A percentile compares a stretch with the other conserved stretches of the same genome.
phyloP scores from a whole-genome alignment of 2,888 invertebrate species.

The Hypercompe scribonia region DNA sequence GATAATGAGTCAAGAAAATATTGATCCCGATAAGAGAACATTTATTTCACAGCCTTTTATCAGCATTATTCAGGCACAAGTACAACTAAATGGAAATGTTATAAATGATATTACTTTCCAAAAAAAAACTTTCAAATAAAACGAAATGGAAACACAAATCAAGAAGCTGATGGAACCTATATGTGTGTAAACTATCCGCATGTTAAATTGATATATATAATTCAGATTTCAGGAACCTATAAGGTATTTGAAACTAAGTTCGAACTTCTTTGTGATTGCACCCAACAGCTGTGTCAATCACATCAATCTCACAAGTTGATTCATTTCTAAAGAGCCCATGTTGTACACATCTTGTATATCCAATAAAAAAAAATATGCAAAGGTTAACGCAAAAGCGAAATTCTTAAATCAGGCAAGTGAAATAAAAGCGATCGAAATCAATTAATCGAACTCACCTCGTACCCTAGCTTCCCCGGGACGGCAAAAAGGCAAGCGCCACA shows the following conservation, averaged over 20 bases:
- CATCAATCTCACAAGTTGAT: neutral
- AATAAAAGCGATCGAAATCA: slow-evolving; percentile 25
- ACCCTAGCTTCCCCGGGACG: slow-evolving; percentile 38
- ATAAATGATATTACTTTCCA: too few species aligned
- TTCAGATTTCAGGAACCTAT: too few species aligned
- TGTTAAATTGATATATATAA: too few species aligned
- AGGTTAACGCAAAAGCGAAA: neutral
- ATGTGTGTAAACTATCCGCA: too few species aligned
- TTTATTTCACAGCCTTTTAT: too few species aligned
- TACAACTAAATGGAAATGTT: too few species aligned
- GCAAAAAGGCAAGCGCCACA: slow-evolving; percentile 60
- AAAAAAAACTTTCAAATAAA: too few species aligned
- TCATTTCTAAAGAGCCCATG: neutral
- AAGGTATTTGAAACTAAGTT: neutral
- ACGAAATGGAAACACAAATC: too few species aligned
- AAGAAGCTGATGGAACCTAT: too few species aligned
- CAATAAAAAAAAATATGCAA: neutral
- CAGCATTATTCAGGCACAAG: too few species aligned
- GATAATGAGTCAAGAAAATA: too few species aligned
- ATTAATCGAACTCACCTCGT: slow-evolving; percentile 7
- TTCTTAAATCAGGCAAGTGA: neutral
- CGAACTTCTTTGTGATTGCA: neutral
- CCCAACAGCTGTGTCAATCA: neutral
- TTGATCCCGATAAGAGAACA: too few species aligned
- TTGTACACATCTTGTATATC: neutral